Evolutionary conservation across 2,888 invertebrate genomes (phyloP).

Genomic region (Acleris emargana): DNA sequence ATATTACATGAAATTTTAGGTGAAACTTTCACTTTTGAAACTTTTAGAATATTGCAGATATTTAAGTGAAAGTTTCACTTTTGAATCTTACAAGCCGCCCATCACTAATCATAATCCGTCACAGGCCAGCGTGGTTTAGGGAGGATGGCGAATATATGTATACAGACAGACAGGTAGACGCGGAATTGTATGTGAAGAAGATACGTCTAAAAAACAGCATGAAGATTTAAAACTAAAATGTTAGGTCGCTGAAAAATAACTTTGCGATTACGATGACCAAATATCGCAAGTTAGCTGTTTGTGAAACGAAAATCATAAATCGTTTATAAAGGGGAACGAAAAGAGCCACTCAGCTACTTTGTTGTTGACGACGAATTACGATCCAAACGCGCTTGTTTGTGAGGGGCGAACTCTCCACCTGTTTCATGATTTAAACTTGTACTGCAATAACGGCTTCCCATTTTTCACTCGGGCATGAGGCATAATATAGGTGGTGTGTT

Average conservation of each 20-base stretch:
- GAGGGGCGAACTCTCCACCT: conserved; percentile 47
- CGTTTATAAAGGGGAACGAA: conserved; percentile 44
- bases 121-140: too few relatives aligned
- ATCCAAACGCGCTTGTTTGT: conserved; percentile 30
- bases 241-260: conserved; percentile 1
- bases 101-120: too few relatives aligned
- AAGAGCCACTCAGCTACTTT: conserved; percentile 48
- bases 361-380: conserved; percentile 42
- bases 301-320: conserved; percentile 52
- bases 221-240: neutral
- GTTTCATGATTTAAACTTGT: conserved; percentile 50
- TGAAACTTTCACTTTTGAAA: too few relatives aligned
- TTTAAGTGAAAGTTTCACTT: too few relatives aligned
- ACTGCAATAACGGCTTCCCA: conserved; percentile 16
- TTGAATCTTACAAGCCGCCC: too few relatives aligned
- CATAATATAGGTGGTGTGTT: too few relatives aligned
- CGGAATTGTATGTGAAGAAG: too few relatives aligned
- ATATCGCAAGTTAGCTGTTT: conserved; percentile 48
- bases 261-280: conserved; percentile 34
- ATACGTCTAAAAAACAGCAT: too few relatives aligned
- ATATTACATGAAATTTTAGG: too few relatives aligned
- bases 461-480: conserved; percentile 18
- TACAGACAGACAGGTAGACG: too few relatives aligned
- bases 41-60: too few relatives aligned
- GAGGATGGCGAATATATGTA: too few relatives aligned